Evolutionary conservation across 2,888 invertebrate genomes (phyloP).

Genomic region (Heliothis peltigera): DNA sequence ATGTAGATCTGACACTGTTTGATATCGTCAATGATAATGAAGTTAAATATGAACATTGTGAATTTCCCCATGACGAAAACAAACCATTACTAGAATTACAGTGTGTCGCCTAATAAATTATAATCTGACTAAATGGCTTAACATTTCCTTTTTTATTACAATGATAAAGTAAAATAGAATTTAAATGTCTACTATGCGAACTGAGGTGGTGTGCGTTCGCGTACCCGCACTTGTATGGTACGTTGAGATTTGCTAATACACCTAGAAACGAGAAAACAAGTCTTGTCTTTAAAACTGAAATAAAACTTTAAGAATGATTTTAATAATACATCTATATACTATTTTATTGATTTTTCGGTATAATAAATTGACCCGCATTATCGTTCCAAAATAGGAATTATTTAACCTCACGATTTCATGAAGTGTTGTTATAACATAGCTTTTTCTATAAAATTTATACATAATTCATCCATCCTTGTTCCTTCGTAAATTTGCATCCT

Average conservation of each 20-base stretch:
- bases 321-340: conserved; percentile 28
- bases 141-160: conserved; percentile 42
- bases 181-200: conserved; percentile 60
- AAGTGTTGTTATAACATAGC: conserved; percentile 13
- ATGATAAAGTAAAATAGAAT: conserved; percentile 55
- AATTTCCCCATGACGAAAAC: conserved; percentile 72
- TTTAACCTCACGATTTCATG: conserved; percentile 21
- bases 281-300: conserved; percentile 48
- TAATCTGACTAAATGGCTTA: conserved; percentile 56
- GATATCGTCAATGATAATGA: conserved; percentile 66
- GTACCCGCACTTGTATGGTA: conserved; percentile 50
- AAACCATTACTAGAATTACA: conserved; percentile 68
- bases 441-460: conserved; percentile 33
- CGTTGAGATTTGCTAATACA: conserved; percentile 52
- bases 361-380: conserved; percentile 28
- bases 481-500: conserved; percentile 33
- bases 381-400: conserved; percentile 18
- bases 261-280: conserved; percentile 67
- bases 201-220: conserved; percentile 57
- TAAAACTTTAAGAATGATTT: conserved; percentile 38
- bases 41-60: conserved; percentile 62
- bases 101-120: conserved; percentile 64
- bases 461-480: conserved; percentile 39
- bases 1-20: conserved; percentile 69
- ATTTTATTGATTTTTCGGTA: conserved; percentile 34